Conservation (phyloP, 2,888 invertebrate genomes). For the Perithous albicinctus region DNA sequence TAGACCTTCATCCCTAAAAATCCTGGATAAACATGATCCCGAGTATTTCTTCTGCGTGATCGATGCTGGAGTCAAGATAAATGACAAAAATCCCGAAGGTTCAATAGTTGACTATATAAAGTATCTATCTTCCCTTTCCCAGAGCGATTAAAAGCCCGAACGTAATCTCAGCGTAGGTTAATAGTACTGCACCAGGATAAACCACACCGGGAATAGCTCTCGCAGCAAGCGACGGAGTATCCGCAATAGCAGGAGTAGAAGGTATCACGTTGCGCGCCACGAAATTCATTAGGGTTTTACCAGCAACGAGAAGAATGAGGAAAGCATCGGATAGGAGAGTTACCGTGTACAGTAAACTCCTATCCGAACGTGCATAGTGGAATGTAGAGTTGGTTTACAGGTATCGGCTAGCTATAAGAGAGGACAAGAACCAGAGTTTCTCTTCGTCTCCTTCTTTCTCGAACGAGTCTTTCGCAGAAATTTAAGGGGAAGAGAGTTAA, state of each 20-base stretch:
- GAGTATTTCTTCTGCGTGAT: too few relatives aligned
- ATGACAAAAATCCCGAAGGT: slow-evolving; percentile 7
- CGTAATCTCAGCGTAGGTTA: slow-evolving; percentile 18
- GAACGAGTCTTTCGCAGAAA: slow-evolving; percentile 25
- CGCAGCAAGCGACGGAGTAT: background rate
- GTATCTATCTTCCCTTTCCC: background rate
- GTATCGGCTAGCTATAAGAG: slow-evolving; percentile 45
- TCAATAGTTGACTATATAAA: background rate
- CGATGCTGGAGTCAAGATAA: background rate
- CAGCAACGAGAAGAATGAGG: slow-evolving; percentile 28
- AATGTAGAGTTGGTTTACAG: slow-evolving; percentile 28
- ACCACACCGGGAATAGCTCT: slow-evolving; percentile 8
- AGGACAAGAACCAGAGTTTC: slow-evolving; percentile 11
- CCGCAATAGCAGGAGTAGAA: background rate
- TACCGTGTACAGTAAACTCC: background rate
- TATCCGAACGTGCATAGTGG: background rate
- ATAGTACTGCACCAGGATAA: slow-evolving; percentile 10
- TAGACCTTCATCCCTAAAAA: too few relatives aligned
- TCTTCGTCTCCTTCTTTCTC: background rate
- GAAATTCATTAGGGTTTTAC: slow-evolving; percentile 48
- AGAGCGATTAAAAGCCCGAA: slow-evolving; percentile 38
- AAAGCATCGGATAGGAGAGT: slow-evolving; percentile 18
- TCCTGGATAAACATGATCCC: too few relatives aligned
- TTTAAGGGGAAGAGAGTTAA: slow-evolving; percentile 52
- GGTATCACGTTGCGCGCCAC: slow-evolving; percentile 24